Evolutionary conservation across 2,797 vertebrate genomes (phyloP).

Genomic region (Artibeus jamaicensis): DNA sequence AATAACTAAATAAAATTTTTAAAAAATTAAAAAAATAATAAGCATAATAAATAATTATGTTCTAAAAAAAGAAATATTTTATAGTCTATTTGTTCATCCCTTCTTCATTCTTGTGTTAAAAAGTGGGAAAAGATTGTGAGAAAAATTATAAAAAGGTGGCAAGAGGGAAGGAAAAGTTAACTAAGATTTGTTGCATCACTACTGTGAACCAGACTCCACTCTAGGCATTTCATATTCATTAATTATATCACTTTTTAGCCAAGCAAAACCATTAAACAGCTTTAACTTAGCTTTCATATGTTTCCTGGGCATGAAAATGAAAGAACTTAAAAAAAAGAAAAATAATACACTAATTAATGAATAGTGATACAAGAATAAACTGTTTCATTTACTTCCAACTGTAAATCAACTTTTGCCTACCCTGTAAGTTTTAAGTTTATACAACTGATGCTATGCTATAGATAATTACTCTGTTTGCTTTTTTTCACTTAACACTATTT

Average conservation of each 20-base stretch:
- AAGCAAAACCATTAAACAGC: background rate
- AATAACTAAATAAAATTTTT: too few species aligned
- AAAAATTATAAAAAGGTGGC: background rate
- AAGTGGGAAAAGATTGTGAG: background rate
- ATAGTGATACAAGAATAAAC: background rate
- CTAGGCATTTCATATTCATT: background rate
- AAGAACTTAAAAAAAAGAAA: too few species aligned
- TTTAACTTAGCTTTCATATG: background rate
- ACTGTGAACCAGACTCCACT: background rate
- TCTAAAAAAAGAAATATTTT: constrained; percentile 46
- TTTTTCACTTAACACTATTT: background rate
- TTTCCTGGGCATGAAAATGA: background rate
- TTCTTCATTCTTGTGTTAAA: background rate
- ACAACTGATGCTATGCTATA: background rate
- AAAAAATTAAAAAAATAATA: too few species aligned
- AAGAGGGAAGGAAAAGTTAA: background rate
- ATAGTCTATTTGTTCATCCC: background rate
- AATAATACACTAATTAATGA: background rate
- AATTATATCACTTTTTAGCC: background rate
- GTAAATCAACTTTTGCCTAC: background rate
- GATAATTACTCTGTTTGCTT: background rate
- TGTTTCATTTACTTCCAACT: background rate
- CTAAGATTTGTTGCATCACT: background rate
- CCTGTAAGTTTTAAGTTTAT: background rate
- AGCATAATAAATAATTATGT: too few species aligned